Base-by-base conservation (phyloP, 1,140 invertebrate species). In the Luehdorfia chinensis region DNA sequence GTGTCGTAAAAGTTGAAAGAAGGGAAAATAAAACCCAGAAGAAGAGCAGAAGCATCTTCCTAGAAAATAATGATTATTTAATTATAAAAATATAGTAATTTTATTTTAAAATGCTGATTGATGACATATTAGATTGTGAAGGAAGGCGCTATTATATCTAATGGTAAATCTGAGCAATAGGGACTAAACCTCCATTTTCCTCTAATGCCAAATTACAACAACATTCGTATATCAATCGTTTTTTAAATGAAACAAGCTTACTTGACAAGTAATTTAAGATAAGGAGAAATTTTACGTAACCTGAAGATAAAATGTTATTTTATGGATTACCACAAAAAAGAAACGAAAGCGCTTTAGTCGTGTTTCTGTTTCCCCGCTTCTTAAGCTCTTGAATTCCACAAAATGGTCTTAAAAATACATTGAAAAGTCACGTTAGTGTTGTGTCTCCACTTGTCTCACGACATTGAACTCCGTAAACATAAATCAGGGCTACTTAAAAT, bases 401-500 rank as follows among this genome's bases (percentile, higher is more conserved):
- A 48, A 54, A 50, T 30, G 19, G 25, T 14, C 39, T 43, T 53
- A 46, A 50, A 51, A 37, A 46, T 53, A 53, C 56, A 59, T 53
- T 57, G 46, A 59, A 55, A 36, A 27, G 59, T 69, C 61, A 66
- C 63, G 50, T 59, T 25, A 25, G 37, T 54, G 30, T 50, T 57
- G 51, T 55, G 48, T 48, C 51, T 18, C 55, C 66, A 78, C 75
- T 78, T 75, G 75, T 74, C 65, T 60, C 69, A 66, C 59, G 68
- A 65, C 68, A 67, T 55, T 59, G 47, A 57, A 59, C 56, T 59
- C 27, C 39, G 33, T 16, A 14, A 34, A 43, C 50, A 76, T 76
- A 79, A 79, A 79, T 79, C 71, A 73, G 66, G 50, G 43, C 63
- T 74, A 65, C 69, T 76, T 65, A 73, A 66, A 62, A 59, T 31